Evolutionary conservation across 2,113 vertebrate species (phyloP).

Genomic region (Tonatia bakeri): DNA sequence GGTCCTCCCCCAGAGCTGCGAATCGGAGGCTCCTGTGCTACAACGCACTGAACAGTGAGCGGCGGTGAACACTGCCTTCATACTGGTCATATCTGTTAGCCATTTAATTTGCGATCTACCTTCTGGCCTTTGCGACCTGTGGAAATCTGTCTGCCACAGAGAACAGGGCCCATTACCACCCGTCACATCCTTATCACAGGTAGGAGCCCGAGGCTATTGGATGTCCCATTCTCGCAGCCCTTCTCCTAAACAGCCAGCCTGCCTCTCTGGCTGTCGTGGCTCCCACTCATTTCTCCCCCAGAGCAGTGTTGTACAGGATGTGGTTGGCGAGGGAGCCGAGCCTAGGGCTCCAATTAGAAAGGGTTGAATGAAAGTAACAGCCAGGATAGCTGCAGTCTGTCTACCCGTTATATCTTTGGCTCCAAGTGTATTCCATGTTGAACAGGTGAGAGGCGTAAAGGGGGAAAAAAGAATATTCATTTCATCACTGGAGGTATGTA

Average conservation of each 20-base stretch:
- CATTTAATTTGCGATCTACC: conserved; percentile 46
- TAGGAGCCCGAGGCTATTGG: background rate
- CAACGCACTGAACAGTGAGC: background rate
- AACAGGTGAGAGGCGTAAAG: background rate
- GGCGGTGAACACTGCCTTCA: background rate
- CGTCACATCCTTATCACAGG: background rate
- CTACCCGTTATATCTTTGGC: background rate
- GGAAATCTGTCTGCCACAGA: conserved; percentile 8
- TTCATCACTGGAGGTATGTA: background rate
- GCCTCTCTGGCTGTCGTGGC: background rate
- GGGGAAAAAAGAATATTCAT: background rate
- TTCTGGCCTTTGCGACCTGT: background rate
- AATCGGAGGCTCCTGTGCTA: background rate
- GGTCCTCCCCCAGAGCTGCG: background rate
- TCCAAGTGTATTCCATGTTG: background rate
- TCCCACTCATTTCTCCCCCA: conserved; percentile 23
- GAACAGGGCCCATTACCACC: conserved; percentile 1
- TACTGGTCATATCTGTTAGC: background rate
- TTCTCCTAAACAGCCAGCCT: background rate
- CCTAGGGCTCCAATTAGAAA: conserved; percentile 28
- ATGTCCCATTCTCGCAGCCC: background rate
- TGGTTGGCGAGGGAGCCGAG: background rate
- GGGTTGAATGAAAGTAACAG: conserved; percentile 28
- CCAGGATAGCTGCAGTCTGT: background rate
- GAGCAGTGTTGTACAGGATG: background rate